These are phyloP conservation scores for Crotophaga sulcirostris DNA, from an alignment of 2,113 vertebrate species.

Conservation along the genomic window DNA sequence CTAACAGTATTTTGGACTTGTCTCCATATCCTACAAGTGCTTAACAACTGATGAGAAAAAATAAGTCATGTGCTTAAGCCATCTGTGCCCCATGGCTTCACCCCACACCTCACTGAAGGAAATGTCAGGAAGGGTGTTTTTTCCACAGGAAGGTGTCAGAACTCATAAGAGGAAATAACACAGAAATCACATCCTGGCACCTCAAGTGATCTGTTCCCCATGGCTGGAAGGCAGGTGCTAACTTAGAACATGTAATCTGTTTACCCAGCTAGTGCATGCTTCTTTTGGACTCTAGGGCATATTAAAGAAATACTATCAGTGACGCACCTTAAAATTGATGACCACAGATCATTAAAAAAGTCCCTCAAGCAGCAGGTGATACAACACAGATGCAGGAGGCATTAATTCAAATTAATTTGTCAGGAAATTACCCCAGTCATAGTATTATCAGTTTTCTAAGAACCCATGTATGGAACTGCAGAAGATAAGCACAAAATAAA, in stretches of 20 bases:
- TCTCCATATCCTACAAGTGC: not conserved
- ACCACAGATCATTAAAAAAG: not conserved
- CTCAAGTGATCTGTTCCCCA: accelerated
- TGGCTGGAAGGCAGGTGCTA: not conserved
- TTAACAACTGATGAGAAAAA: not conserved
- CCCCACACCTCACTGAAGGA: not conserved
- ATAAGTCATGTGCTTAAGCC: not conserved
- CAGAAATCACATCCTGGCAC: not conserved
- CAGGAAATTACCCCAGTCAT: not conserved
- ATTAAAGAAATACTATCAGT: not conserved
- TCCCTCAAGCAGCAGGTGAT: not conserved
- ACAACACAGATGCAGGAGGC: not conserved
- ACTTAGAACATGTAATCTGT: not conserved
- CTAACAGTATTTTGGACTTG: not conserved
- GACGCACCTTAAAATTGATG: not conserved
- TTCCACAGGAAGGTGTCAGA: not conserved
- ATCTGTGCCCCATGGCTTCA: not conserved
- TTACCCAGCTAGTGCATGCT: not conserved
- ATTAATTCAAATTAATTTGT: not conserved
- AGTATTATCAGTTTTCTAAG: not conserved
- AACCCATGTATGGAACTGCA: not conserved
- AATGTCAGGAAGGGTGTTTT: not conserved
- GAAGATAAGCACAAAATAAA: not conserved
- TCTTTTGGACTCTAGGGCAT: not conserved
- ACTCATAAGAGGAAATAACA: not conserved